Base-by-base conservation (phyloP, 2,113 vertebrate species). In the Heterochromis multidens region DNA sequence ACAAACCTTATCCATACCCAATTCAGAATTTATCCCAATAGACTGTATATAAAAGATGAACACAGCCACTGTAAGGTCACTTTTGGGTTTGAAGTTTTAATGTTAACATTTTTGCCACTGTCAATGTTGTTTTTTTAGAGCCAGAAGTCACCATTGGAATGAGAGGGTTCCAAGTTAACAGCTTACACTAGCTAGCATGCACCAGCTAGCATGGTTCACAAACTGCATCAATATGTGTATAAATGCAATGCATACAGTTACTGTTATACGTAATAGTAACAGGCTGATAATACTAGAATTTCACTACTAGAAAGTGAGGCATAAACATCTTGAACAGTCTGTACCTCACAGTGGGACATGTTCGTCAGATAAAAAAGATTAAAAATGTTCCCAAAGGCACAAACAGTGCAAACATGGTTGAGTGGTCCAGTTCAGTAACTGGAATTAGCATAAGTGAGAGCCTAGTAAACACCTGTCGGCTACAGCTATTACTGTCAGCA, bases 61-160 rank as follows among this genome's bases (percentile, higher is more conserved):
- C 35, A 67, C 3, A 1, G 14, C 65, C 65, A 70, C 23, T 17
- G 1, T 70, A 27, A 46, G 2, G 63, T 27, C 63, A 70, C 27
- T 17, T 27, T 19, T 40, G 40, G 14, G 37, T 70, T 46, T 70
- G 37, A 19, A 6, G 37, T 14, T 25, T 46, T 43, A 70, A 40
- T 0, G 43, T 46, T 70, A 70, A 17, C 14, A 19, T 46, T 70
- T 70, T 27, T 25, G 37, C n/a, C 13, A 0, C 4, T 1, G 2
- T 70, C 43, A 70, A 43, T 1, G 63, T 0, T 37, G 7, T 37
- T 37, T 2, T 7, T 67, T 67, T 0, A 0, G 37, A 46, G 37
- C 4, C 37, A 67, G 37, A 70, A 17, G 63, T 40, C 13, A 25
- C n/a, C 37, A 67, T 43, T 4, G 3, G 40, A 13, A 43, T 43